Evolutionary conservation across 2,797 vertebrate genomes (phyloP), one percentile per base, ranked within the genome.

Genomic region (Philypnodon macrostomus): DNA sequence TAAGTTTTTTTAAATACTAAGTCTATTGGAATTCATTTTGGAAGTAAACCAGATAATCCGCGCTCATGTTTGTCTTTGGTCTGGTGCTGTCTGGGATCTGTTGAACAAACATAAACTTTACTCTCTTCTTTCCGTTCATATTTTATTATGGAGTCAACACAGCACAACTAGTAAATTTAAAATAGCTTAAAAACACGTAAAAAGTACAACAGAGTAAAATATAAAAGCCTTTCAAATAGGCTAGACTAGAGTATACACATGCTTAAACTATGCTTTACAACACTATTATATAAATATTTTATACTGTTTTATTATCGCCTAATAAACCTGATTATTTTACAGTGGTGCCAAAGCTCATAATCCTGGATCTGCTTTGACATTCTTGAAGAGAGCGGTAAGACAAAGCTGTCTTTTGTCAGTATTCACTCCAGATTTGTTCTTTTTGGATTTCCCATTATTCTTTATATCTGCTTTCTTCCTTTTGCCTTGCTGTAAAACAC

Each of bases 371-470:
- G 80, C 56, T 63, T 85, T 87, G 2, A 83, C 39, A 0, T 67
- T 58, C 46, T 67, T 82, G 33, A 91, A 86, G 68, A 79, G 89
- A 47, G 57, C 59, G 50, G 36, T 84, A 53, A 90, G 77, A 0
- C 65, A 77, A 7, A 82, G 83, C 65, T 89, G 88, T 21, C 47
- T 79, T 38, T 63, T 29, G 46, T 68, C 33, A n/a, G 46, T 7
- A 9, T 37, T 52, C 1, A 38, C 50, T 26, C 44, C 27, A 5
- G 17, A 0, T 63, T 47, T 77, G 9, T 23, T 0, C 15, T 67
- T 83, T 67, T 79, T 84, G 1, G 62, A 63, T 35, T 53, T 76
- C 48, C 60, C 70, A 7, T 58, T 32, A 6, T 19, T 72, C 55
- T 71, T 77, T 14, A 23, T 16, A 37, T 44, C 29, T 3, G 21